Percentiles rank a stretch among this genome's conserved stretches.
Evolutionary conservation across 53 echinoderm and acorn worm species (phyloP).

Genomic region (Holothuria scabra): DNA sequence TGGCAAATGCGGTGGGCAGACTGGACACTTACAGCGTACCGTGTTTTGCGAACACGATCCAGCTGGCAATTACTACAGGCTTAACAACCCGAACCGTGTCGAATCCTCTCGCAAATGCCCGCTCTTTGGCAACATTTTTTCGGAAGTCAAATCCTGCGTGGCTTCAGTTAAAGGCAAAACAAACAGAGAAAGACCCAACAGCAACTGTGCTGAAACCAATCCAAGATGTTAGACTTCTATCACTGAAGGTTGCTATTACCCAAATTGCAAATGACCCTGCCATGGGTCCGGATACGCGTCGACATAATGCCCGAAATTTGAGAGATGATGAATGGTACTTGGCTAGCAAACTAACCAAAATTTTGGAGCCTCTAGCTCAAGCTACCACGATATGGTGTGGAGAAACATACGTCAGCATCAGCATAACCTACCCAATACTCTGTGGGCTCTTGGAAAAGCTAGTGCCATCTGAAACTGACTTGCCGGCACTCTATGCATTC

Average conservation of each 20-base stretch:
- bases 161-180: conserved; percentile 1
- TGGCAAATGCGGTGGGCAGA: not conserved
- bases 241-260: not conserved
- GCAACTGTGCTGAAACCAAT: conserved; percentile 13
- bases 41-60: conserved; percentile 42
- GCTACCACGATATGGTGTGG: conserved; percentile 36
- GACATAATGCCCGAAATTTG: not conserved
- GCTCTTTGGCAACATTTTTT: conserved; percentile 27
- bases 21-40: conserved; percentile 13
- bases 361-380: conserved; percentile 13
- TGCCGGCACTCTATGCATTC: not conserved
- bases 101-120: conserved; percentile 7
- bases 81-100: conserved; percentile 5
- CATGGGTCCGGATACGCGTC: conserved; percentile 4
- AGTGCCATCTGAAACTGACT: not conserved
- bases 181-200: conserved; percentile 15
- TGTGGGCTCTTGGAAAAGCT: conserved; percentile 24
- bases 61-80: conserved; percentile 23
- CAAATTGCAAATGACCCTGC: not conserved
- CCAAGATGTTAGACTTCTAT: conserved; percentile 15
- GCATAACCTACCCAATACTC: conserved; percentile 23
- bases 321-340: conserved; percentile 34
- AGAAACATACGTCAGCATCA: conserved; percentile 16
- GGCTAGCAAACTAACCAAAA: conserved; percentile 18
- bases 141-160: conserved; percentile 35